Evolutionary conservation across 2,888 invertebrate genomes (phyloP).

Genomic region (Tethea ocularis): DNA sequence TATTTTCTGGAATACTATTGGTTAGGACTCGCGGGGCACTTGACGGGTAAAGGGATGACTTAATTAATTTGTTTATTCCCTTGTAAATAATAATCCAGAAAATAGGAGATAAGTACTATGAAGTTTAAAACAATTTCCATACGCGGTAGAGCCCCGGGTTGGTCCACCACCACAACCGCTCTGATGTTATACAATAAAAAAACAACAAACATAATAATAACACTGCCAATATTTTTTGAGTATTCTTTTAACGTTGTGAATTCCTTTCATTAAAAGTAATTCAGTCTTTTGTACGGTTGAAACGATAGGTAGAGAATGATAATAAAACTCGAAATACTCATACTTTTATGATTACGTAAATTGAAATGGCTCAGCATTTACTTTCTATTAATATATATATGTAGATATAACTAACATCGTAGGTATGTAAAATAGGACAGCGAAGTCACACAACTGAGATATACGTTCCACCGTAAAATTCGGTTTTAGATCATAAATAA

Average conservation of each 20-base stretch:
- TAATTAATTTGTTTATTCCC: too few species aligned
- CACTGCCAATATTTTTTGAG: conserved; percentile 69
- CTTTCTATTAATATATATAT: conserved; percentile 49
- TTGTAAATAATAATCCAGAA: too few species aligned
- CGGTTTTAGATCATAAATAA: conserved; percentile 29
- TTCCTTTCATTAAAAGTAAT: conserved; percentile 53
- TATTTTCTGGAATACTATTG: too few species aligned
- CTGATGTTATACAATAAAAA: conserved; percentile 54
- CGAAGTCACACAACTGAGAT: conserved; percentile 58
- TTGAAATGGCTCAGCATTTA: conserved; percentile 69
- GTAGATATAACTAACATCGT: conserved; percentile 69
- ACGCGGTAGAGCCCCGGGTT: conserved; percentile 36
- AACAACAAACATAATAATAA: conserved; percentile 60
- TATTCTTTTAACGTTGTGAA: conserved; percentile 76
- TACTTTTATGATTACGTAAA: conserved; percentile 64
- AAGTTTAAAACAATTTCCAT: too few species aligned
- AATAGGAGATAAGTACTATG: too few species aligned
- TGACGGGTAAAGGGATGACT: too few species aligned
- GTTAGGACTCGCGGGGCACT: too few species aligned
- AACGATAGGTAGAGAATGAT: conserved; percentile 47
- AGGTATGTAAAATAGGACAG: conserved; percentile 81
- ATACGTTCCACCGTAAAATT: conserved; percentile 26
- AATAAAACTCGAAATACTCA: conserved; percentile 61
- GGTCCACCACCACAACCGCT: conserved; percentile 74
- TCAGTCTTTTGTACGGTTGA: conserved; percentile 81